Base-by-base conservation (phyloP, 1,140 invertebrate genomes). In the Sesamia nonagrioides region DNA sequence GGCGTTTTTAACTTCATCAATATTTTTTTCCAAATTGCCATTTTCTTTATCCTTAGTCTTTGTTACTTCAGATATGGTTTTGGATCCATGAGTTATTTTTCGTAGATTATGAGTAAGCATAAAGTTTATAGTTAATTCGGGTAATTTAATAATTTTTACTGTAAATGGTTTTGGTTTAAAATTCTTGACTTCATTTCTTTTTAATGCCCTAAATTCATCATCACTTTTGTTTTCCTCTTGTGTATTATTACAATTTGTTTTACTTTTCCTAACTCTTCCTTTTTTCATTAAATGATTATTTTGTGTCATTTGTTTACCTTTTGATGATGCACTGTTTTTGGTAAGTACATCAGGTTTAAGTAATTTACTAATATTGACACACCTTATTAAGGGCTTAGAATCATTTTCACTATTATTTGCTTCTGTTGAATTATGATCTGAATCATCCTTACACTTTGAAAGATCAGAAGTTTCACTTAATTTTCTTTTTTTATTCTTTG, bases 321-420 rank as follows among this genome's bases (percentile, higher is more conserved):
- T 21, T 0, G 18, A 50, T 27, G 37, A 42, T 37, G 35, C 6
- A 58, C 9, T 17, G 7, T 13, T 73, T 40, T 18, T 35, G 27
- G 50, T 11, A 63, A 77, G 63, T 66, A 83, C 48, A 63, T 88
- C 86, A 66, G 88, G 84, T 81, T 88, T 89, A 6, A 94, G 79
- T 82, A 94, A 80, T 80, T 91, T 93, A 78, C 75, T 86, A 35
- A 94, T 81, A 83, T 85, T 91, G 35, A 94, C 91, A 89, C 92
- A 94, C 86, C 92, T 92, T 40, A 94, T 87, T 6, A 88, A 79
- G 15, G 90, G 84, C 80, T 81, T 91, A 48, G 68, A 69, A 76
- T 66, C 66, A 40, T 71, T 18, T 45, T 73, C 71, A 60, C 48
- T 52, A 52, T 52, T 42, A 52, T 71, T 27, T 27, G 61, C 6